Evolutionary conservation across 2,797 vertebrate species (phyloP), one percentile per base, ranked within the genome.

Genomic region (Pseudomugil gertrudae): DNA sequence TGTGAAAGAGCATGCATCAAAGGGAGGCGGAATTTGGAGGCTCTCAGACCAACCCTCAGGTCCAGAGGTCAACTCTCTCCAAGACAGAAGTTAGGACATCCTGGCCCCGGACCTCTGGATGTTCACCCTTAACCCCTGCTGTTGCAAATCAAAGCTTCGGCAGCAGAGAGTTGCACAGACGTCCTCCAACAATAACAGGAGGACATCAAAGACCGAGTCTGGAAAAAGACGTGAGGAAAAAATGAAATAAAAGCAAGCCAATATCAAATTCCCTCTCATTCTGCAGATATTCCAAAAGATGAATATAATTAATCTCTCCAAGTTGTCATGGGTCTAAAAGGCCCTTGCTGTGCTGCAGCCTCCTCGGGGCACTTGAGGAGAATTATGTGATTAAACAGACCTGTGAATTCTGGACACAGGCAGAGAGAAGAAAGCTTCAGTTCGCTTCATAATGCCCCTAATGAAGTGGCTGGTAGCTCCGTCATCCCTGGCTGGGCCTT

Each of bases 381-480:
- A 96, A 96, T 96, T 96, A 96, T 88, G 94, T 94, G 95, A 96
- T 98, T 96, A 96, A 97, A 96, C 95, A 95, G 95, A 98, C 95
- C 94, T 96, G 94, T 95, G 94, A 95, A 94, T 97, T 96, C 94
- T 95, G 94, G 95, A 95, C 95, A 95, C 83, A 95, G 94, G 93
- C 89, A 66, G 88, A 89, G 88, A 95, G 94, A 96, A 96, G 94
- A 96, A 96, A 96, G 95, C 94, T 92, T 93, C 94, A 72, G 95
- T 94, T 94, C 94, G 89, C 88, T 85, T 88, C 95, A 95, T 97
- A 96, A 97, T 95, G 94, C 91, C 84, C 93, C 94, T 97, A 98
- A 98, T 98, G 95, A 99, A 98, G 96, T 96, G 95, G 94, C 95
- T 92, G 95, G 94, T 95, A 94, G 95, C 95, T 96, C 94, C 95